Percentiles rank a stretch among this genome's conserved stretches.
phyloP scores from a whole-genome alignment of 2,888 invertebrate species.

The Schrankia costaestrigalis region DNA sequence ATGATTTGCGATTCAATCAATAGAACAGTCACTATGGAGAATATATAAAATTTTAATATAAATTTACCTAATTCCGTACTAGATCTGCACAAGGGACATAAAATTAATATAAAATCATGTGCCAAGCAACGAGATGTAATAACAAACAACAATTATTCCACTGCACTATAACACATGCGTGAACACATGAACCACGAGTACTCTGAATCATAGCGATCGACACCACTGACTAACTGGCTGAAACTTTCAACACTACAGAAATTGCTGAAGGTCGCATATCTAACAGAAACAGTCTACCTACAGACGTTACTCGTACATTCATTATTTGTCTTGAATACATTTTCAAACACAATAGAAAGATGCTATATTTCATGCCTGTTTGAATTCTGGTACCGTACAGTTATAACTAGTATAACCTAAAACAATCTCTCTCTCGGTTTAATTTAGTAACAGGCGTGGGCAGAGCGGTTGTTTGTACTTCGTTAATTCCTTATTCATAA shows the following conservation, averaged over 20 bases:
- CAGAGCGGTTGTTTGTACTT: constrained; percentile 5
- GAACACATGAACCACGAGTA: constrained; percentile 58
- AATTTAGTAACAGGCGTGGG: too few relatives aligned
- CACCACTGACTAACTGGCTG: constrained; percentile 39
- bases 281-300: constrained; percentile 24
- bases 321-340: constrained; percentile 24
- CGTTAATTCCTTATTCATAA: constrained; percentile 5
- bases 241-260: constrained; percentile 66
- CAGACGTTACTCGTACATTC: constrained; percentile 17
- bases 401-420: constrained; percentile 13
- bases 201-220: constrained; percentile 65
- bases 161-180: constrained; percentile 66
- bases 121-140: constrained; percentile 53
- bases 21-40: too few relatives aligned
- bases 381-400: constrained; percentile 1
- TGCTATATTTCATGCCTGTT: neutral
- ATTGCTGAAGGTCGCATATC: constrained; percentile 55
- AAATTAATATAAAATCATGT: constrained; percentile 39
- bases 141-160: constrained; percentile 54
- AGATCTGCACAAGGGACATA: constrained; percentile 14
- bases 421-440: too few relatives aligned
- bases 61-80: too few relatives aligned
- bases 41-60: too few relatives aligned
- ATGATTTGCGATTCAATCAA: too few relatives aligned
- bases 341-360: constrained; percentile 17